Conservation (phyloP, 2,797 vertebrate genomes). For the Tinamus major region DNA sequence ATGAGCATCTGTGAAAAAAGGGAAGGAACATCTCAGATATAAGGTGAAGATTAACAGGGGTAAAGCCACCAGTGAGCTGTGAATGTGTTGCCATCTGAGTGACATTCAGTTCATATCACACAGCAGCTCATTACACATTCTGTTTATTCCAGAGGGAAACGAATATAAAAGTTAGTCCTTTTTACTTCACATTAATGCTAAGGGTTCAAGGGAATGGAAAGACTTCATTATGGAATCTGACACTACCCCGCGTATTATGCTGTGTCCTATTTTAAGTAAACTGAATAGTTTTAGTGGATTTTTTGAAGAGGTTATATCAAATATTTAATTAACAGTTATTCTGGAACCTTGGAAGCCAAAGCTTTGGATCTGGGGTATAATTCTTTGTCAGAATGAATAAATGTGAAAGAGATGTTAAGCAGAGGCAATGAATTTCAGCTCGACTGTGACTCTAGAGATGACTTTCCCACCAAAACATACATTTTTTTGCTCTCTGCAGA, state of each 20-base stretch:
- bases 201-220: neutral
- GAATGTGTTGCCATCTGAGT: slow-evolving; percentile 36
- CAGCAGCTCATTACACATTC: neutral
- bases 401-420: slow-evolving; percentile 46
- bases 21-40: neutral
- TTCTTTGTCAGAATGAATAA: slow-evolving; percentile 45
- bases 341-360: slow-evolving; percentile 15
- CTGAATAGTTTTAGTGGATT: neutral
- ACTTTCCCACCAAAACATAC: slow-evolving; percentile 4
- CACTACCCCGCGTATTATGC: neutral
- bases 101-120: slow-evolving; percentile 49
- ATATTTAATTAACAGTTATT: slow-evolving; percentile 62
- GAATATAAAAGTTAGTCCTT: slow-evolving; percentile 21
- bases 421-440: slow-evolving; percentile 44
- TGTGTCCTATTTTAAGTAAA: slow-evolving; percentile 49
- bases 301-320: slow-evolving; percentile 33
- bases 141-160: slow-evolving; percentile 33
- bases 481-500: neutral
- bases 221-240: neutral
- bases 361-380: slow-evolving; percentile 20
- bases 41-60: slow-evolving; percentile 50
- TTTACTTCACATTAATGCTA: slow-evolving; percentile 32
- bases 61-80: slow-evolving; percentile 43
- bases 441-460: slow-evolving; percentile 39
- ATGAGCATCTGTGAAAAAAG: neutral